These are phyloP conservation scores for Olivierus martensii DNA, from an alignment of 1,140 invertebrate species.

Conservation along the genomic window DNA sequence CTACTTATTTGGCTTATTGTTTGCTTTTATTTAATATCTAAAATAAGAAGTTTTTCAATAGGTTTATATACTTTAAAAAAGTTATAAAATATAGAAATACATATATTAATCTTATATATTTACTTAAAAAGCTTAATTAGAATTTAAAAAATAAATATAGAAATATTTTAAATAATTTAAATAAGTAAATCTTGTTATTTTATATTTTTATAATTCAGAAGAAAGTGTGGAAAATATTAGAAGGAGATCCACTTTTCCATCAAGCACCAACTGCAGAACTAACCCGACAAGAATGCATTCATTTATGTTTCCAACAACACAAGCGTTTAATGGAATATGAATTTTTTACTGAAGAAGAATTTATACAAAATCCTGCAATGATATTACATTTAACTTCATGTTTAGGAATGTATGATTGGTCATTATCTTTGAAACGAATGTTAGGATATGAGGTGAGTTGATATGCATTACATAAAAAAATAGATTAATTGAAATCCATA, in stretches of 20 bases:
- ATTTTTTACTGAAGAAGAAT: constrained; percentile 43
- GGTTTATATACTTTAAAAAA: too few relatives aligned
- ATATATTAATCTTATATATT: too few relatives aligned
- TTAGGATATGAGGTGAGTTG: constrained; percentile 27
- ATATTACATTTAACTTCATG: constrained; percentile 29
- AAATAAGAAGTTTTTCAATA: too few relatives aligned
- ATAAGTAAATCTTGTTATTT: background rate
- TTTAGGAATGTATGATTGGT: constrained; percentile 54
- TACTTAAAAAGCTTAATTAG: too few relatives aligned
- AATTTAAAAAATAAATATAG: too few relatives aligned
- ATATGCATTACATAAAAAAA: too few relatives aligned
- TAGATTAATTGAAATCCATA: too few relatives aligned
- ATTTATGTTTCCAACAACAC: constrained; percentile 42
- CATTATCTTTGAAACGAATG: constrained; percentile 45
- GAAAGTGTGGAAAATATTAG: constrained; percentile 60
- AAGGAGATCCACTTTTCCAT: constrained; percentile 65
- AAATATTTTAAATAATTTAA: too few relatives aligned
- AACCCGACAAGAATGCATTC: constrained; percentile 52
- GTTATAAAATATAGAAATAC: too few relatives aligned
- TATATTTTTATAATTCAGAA: constrained; percentile 41
- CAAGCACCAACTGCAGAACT: constrained; percentile 36
- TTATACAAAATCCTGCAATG: constrained; percentile 33
- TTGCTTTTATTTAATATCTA: too few relatives aligned
- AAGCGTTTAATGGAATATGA: constrained; percentile 47
- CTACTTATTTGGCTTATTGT: too few relatives aligned